Evolutionary conservation across 2,888 invertebrate species (phyloP).

Genomic region (Trypoxylon attenuatum): DNA sequence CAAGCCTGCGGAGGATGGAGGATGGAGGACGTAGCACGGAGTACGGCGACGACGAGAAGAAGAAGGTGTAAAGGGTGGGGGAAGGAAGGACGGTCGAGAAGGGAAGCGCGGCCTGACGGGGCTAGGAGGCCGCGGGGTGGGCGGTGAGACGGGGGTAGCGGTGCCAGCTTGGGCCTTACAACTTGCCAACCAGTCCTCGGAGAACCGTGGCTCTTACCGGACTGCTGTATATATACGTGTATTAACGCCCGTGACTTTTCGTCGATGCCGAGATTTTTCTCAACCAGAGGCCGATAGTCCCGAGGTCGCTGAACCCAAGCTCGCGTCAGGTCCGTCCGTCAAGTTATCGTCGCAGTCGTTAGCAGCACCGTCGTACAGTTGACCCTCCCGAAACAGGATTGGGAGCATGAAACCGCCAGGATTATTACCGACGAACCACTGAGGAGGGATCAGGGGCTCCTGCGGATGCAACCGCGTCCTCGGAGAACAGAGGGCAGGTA

Average conservation of each 20-base stretch:
- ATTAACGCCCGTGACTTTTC: conserved; percentile 39
- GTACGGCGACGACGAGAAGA: conserved; percentile 44
- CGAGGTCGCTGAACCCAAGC: conserved; percentile 39
- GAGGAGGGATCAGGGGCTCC: neutral
- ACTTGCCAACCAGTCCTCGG: conserved; percentile 67
- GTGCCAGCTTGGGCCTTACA: conserved; percentile 64
- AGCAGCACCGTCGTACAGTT: conserved; percentile 10
- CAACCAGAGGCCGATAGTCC: conserved; percentile 18
- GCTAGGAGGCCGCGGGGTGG: conserved; percentile 48
- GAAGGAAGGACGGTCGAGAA: conserved; percentile 50
- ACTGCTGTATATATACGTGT: conserved; percentile 46
- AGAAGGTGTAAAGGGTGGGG: conserved; percentile 48
- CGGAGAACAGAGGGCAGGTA: neutral
- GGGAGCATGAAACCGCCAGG: conserved; percentile 48
- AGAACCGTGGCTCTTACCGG: conserved; percentile 65
- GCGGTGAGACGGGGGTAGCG: conserved; percentile 59
- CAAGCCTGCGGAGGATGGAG: too few species aligned
- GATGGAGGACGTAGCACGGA: too few species aligned
- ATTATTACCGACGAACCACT: conserved; percentile 34
- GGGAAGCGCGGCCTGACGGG: conserved; percentile 46
- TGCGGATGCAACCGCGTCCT: conserved; percentile 5
- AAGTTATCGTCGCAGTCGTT: neutral
- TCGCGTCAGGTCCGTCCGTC: conserved; percentile 10
- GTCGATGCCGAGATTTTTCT: conserved; percentile 35
- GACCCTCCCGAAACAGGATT: too few species aligned